Percentiles rank a stretch among this genome's conserved stretches.
phyloP scores from a whole-genome alignment of 2,113 vertebrate species.

The Hemichromis elongatus region DNA sequence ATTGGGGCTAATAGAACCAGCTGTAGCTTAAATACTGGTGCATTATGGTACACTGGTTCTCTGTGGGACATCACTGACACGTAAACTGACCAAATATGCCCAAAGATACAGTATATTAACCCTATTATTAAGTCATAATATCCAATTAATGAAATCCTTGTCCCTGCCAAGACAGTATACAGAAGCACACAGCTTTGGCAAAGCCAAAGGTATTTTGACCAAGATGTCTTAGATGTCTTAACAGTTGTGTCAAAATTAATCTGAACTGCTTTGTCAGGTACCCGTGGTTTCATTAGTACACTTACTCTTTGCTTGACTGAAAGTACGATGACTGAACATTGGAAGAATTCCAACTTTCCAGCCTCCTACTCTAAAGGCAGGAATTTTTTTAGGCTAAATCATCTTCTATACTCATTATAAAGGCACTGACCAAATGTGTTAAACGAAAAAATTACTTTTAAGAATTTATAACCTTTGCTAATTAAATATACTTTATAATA shows the following conservation, averaged over 20 bases:
- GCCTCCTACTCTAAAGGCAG: neutral
- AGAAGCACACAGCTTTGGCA: neutral
- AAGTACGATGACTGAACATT: neutral
- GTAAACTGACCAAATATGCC: neutral
- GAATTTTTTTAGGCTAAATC: neutral
- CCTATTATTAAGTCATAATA: neutral
- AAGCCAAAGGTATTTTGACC: neutral
- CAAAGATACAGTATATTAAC: neutral
- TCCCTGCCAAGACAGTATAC: neutral
- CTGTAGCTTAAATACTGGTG: neutral
- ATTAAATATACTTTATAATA: neutral
- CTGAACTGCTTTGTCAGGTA: neutral
- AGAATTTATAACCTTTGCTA: neutral
- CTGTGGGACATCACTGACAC: neutral
- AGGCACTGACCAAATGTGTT: accelerated
- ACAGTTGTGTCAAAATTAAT: neutral
- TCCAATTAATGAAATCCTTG: neutral
- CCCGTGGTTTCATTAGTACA: neutral
- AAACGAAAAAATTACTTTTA: neutral
- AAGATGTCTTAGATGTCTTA: neutral
- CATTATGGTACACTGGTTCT: neutral
- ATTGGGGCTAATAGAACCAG: neutral
- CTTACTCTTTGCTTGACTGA: neutral
- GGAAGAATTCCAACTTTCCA: neutral
- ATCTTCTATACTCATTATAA: neutral